phyloP scores from a whole-genome alignment of 2,113 vertebrate genomes.

The Petromus typicus region DNA sequence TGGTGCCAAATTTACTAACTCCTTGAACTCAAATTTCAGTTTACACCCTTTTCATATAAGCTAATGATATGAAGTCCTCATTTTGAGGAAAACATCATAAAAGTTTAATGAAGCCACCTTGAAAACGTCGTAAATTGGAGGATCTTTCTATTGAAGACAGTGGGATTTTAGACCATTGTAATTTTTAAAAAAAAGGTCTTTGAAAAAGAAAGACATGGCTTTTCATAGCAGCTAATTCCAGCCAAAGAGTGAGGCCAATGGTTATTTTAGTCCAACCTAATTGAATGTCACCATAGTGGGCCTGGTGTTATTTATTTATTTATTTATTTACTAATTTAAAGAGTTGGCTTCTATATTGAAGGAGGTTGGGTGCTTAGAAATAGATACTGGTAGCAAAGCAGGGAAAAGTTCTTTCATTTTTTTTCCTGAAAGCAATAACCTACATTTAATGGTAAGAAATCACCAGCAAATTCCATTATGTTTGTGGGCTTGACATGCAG shows the following conservation, averaged over 20 bases:
- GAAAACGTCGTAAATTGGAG: constrained; percentile 21
- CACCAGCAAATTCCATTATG: constrained; percentile 88
- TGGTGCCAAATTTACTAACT: constrained; percentile 32
- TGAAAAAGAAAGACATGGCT: constrained; percentile 37
- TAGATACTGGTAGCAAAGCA: constrained; percentile 83
- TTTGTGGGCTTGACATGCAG: constrained; percentile 90
- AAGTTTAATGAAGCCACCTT: constrained; percentile 35
- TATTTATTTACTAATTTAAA: constrained; percentile 82
- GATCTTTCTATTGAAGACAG: constrained; percentile 28
- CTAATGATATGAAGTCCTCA: background rate
- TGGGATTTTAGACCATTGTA: background rate
- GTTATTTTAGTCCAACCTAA: constrained; percentile 66
- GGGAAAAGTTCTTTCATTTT: constrained; percentile 81
- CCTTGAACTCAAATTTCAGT: constrained; percentile 29
- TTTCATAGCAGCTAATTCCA: constrained; percentile 53
- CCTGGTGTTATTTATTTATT: constrained; percentile 79
- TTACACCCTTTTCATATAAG: constrained; percentile 3
- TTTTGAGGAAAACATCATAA: background rate
- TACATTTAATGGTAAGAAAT: constrained; percentile 89
- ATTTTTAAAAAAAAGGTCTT: constrained; percentile 60
- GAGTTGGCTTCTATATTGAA: constrained; percentile 53
- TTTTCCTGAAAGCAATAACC: constrained; percentile 86
- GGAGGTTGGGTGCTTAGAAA: constrained; percentile 81
- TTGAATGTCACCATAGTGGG: constrained; percentile 50
- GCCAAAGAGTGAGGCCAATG: constrained; percentile 42